These are phyloP conservation scores for Tiphia femorata DNA, from an alignment of 2,888 invertebrate species.

Conservation along the genomic window DNA sequence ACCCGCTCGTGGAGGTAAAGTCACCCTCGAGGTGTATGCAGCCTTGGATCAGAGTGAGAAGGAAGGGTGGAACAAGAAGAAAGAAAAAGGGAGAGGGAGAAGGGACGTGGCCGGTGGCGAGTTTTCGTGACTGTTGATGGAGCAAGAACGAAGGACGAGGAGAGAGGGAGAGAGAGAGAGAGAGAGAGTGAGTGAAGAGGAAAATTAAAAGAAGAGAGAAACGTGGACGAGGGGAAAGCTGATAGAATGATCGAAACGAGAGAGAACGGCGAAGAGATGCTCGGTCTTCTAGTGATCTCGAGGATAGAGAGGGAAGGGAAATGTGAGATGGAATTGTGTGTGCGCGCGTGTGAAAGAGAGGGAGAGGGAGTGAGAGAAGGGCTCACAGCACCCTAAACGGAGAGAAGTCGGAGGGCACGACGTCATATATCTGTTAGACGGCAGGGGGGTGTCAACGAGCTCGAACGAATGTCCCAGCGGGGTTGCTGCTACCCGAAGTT, in stretches of 20 bases:
- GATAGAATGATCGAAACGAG: neutral
- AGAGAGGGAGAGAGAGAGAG: constrained; percentile 12
- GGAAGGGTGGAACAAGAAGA: constrained; percentile 18
- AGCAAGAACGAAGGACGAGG: neutral
- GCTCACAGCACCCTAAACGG: constrained; percentile 12
- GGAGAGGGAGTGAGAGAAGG: constrained; percentile 9
- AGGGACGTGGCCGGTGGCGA: neutral
- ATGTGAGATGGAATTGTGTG: too few relatives aligned
- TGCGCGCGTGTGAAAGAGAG: constrained; percentile 6
- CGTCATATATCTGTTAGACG: constrained; percentile 53
- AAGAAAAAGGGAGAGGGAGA: constrained; percentile 3
- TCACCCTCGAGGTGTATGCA: constrained; percentile 26
- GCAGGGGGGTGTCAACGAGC: constrained; percentile 60
- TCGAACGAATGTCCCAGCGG: constrained; percentile 60
- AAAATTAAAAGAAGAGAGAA: neutral
- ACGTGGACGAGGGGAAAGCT: neutral
- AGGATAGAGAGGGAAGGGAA: neutral
- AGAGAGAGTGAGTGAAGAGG: neutral
- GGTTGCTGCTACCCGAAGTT: constrained; percentile 40
- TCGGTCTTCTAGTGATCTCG: neutral
- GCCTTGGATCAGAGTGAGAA: neutral
- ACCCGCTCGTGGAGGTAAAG: constrained; percentile 19
- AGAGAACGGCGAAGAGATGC: constrained; percentile 5
- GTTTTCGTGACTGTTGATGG: neutral
- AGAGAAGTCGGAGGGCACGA: constrained; percentile 33